A percentile compares a stretch with the other conserved stretches of the same genome.
phyloP scores from a whole-genome alignment of 2,797 vertebrate genomes.

The Odontamblyopus lacepedii region DNA sequence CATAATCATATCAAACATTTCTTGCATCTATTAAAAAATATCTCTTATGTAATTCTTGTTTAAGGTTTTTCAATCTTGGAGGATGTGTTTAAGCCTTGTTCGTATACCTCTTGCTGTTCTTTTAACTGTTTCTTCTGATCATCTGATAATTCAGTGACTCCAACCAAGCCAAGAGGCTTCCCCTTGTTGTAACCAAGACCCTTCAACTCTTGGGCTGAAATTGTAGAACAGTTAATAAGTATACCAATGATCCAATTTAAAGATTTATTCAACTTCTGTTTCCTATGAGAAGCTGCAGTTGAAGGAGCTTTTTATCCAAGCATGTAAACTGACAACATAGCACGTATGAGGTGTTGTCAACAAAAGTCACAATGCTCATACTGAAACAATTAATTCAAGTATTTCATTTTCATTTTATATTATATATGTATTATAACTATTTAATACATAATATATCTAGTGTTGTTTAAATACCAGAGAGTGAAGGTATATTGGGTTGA shows the following conservation, averaged over 20 bases:
- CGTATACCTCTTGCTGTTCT: slow-evolving; percentile 91
- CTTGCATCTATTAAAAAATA: slow-evolving; percentile 87
- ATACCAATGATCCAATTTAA: not conserved
- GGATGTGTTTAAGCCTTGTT: not conserved
- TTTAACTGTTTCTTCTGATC: slow-evolving; percentile 93
- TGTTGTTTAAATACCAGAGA: slow-evolving; percentile 67
- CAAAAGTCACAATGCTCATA: not conserved
- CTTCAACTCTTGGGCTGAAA: slow-evolving; percentile 88
- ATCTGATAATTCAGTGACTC: slow-evolving; percentile 91
- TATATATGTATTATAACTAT: not conserved
- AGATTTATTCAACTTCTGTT: not conserved
- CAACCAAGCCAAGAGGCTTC: slow-evolving; percentile 90
- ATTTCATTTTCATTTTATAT: not conserved
- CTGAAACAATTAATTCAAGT: not conserved
- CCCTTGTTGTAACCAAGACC: slow-evolving; percentile 92
- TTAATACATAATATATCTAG: not conserved
- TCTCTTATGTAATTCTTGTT: not conserved
- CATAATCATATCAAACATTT: slow-evolving; percentile 99
- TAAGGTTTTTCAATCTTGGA: not conserved
- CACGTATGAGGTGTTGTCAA: not conserved
- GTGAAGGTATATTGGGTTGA: slow-evolving; percentile 59
- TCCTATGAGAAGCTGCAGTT: not conserved
- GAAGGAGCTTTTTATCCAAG: not conserved
- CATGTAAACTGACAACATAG: not conserved
- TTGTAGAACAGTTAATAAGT: not conserved